Evolutionary conservation across 1,140 invertebrate species (phyloP).

Genomic region (Drosophila sulfurigaster): DNA sequence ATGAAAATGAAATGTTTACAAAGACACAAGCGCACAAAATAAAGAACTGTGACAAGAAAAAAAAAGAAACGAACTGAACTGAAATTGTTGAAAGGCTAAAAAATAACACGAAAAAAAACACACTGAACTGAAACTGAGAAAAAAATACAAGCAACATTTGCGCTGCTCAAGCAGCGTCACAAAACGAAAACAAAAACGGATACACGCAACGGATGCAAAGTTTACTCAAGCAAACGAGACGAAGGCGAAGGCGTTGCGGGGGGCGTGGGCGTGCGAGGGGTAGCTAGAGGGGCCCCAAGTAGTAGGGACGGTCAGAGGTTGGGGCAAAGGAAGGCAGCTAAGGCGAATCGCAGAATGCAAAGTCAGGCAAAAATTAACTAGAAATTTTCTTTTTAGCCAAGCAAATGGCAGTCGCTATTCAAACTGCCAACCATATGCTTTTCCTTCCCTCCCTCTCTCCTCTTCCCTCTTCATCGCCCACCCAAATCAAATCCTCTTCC

Average conservation of each 20-base stretch:
- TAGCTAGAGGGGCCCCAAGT: background rate
- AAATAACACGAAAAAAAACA: slow-evolving; percentile 44
- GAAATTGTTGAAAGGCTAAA: slow-evolving; percentile 65
- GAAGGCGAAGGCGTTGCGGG: background rate
- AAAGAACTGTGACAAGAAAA: slow-evolving; percentile 66
- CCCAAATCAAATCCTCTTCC: background rate
- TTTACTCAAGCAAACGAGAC: slow-evolving; percentile 63
- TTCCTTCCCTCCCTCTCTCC: background rate
- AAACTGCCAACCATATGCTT: slow-evolving; percentile 21
- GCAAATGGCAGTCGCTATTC: slow-evolving; percentile 6
- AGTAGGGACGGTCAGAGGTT: background rate
- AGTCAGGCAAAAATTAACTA: slow-evolving; percentile 64
- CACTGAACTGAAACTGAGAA: background rate
- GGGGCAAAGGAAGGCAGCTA: slow-evolving; percentile 19
- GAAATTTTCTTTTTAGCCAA: slow-evolving; percentile 35
- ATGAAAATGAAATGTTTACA: slow-evolving; percentile 84
- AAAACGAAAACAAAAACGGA: slow-evolving; percentile 77
- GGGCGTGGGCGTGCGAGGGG: background rate
- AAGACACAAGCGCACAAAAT: slow-evolving; percentile 63
- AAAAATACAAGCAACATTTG: slow-evolving; percentile 48
- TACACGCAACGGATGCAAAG: slow-evolving; percentile 78
- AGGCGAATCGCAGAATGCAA: slow-evolving; percentile 39
- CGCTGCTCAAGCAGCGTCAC: slow-evolving; percentile 65
- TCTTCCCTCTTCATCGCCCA: too few species aligned
- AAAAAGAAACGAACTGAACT: background rate